phyloP scores from a whole-genome alignment of 2,888 invertebrate genomes.

The Nycteola revayana region DNA sequence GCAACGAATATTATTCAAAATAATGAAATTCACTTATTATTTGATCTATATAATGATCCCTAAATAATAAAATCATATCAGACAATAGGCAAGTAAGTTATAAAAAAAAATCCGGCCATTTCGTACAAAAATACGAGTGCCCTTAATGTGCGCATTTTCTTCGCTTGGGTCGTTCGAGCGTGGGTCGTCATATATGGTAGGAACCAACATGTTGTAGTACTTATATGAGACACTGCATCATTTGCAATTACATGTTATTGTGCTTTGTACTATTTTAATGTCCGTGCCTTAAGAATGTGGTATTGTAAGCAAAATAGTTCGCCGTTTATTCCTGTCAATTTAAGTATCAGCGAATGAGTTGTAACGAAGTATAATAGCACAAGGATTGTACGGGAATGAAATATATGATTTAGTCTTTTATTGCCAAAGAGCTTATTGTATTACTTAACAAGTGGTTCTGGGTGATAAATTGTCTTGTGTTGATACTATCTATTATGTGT shows the following conservation, averaged over 20 bases:
- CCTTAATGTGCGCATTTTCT: slow-evolving; percentile 16
- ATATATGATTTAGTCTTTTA: slow-evolving; percentile 24
- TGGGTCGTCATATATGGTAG: slow-evolving; percentile 73
- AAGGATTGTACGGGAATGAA: slow-evolving; percentile 24
- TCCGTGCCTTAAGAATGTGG: slow-evolving; percentile 60
- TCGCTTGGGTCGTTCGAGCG: slow-evolving; percentile 39
- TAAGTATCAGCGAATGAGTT: slow-evolving; percentile 42
- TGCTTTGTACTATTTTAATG: slow-evolving; percentile 73
- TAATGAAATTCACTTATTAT: too few species aligned
- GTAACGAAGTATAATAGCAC: slow-evolving; percentile 39
- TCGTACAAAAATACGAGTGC: too few species aligned
- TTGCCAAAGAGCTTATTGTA: slow-evolving; percentile 1
- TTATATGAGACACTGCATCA: slow-evolving; percentile 73
- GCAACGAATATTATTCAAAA: too few species aligned
- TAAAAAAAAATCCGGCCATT: too few species aligned
- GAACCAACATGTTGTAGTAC: slow-evolving; percentile 50
- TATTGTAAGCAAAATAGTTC: slow-evolving; percentile 76
- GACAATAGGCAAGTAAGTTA: too few species aligned
- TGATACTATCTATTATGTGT: background rate
- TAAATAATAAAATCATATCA: too few species aligned
- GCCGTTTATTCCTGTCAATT: slow-evolving; percentile 69
- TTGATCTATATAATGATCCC: too few species aligned
- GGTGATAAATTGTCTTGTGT: background rate
- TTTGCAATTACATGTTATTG: slow-evolving; percentile 82
- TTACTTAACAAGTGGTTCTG: background rate